Evolutionary conservation across 2,888 invertebrate genomes (phyloP).

Genomic region (Monochamus alternatus): DNA sequence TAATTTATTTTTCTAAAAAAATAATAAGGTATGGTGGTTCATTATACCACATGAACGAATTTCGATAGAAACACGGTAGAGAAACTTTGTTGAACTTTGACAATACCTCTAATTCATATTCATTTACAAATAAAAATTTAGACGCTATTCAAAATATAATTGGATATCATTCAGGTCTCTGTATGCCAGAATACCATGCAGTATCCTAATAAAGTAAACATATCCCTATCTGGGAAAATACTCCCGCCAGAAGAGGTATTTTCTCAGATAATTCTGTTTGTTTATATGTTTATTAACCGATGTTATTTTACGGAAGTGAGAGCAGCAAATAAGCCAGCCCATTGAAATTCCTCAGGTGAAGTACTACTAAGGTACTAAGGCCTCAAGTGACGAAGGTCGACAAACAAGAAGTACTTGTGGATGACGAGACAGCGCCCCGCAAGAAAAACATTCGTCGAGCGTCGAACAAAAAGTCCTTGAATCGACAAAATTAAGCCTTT

Average conservation of each 20-base stretch:
- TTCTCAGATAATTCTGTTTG: slow-evolving; percentile 5
- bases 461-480: slow-evolving; percentile 27
- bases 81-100: no score
- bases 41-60: no score
- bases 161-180: no score
- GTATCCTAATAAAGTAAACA: no score
- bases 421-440: slow-evolving; percentile 4
- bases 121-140: no score
- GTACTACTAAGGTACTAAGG: slow-evolving; percentile 27
- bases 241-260: neutral
- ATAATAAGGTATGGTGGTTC: no score
- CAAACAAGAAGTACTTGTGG: slow-evolving; percentile 31
- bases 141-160: no score
- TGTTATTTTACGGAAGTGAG: slow-evolving; percentile 29
- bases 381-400: slow-evolving; percentile 31
- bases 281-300: slow-evolving; percentile 24
- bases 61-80: no score
- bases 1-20: no score
- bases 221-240: slow-evolving; percentile 11
- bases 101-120: no score
- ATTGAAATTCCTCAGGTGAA: slow-evolving; percentile 32
- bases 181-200: no score
- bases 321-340: slow-evolving; percentile 22
- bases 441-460: slow-evolving; percentile 27
- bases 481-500: slow-evolving; percentile 25